phyloP scores from a whole-genome alignment of 2,113 vertebrate species.

The Campylomormyrus numenius region DNA sequence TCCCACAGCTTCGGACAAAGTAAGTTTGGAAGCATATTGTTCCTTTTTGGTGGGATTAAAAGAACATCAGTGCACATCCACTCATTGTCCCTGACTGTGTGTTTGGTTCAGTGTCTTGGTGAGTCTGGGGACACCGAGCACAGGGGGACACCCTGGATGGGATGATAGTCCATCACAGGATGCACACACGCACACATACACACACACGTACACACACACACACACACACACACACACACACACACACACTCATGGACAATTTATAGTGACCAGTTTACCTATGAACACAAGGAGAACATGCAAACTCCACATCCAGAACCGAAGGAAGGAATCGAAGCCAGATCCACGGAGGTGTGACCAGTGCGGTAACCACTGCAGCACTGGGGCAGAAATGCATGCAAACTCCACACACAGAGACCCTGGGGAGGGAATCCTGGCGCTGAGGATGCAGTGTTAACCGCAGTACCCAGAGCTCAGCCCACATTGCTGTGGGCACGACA shows the following conservation, averaged over 20 bases:
- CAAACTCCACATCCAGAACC: background rate
- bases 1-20: constrained; percentile 54
- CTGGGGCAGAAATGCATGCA: background rate
- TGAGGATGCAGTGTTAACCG: background rate
- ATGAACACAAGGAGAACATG: background rate
- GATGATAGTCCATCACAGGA: background rate
- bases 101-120: background rate
- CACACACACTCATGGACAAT: background rate
- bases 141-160: background rate
- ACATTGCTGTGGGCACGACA: background rate
- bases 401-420: background rate
- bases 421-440: background rate
- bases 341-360: background rate
- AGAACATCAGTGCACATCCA: background rate
- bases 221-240: too few relatives aligned
- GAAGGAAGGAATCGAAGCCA: background rate
- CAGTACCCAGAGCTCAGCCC: background rate
- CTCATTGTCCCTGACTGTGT: background rate
- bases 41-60: background rate
- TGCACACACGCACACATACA: too few relatives aligned
- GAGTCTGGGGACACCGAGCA: background rate
- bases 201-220: too few relatives aligned
- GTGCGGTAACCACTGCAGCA: background rate
- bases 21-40: constrained; percentile 40
- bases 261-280: background rate